Percentiles rank a stretch among this genome's conserved stretches.
Evolutionary conservation across 2,797 vertebrate species (phyloP).

Genomic region (Glossophaga mutica): DNA sequence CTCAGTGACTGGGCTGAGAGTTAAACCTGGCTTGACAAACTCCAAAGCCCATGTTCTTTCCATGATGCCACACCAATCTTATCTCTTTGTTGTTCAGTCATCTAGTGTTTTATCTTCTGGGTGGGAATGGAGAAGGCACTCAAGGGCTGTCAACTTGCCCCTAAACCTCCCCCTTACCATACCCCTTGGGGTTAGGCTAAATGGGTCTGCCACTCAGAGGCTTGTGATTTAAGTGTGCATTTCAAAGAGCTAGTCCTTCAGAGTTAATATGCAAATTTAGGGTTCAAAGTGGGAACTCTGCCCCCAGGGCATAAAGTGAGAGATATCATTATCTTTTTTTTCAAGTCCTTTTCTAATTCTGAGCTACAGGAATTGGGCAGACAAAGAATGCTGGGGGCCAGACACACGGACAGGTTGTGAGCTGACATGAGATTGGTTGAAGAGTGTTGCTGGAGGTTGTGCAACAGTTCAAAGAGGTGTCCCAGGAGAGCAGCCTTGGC

Average conservation of each 20-base stretch:
- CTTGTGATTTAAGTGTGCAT: too few relatives aligned
- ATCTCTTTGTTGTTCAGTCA: neutral
- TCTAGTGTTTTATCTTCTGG: neutral
- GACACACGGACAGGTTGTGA: slow-evolving; percentile 90
- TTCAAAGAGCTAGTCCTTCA: neutral
- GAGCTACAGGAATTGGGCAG: slow-evolving; percentile 80
- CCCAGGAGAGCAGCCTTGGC: slow-evolving; percentile 86
- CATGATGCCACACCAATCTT: neutral
- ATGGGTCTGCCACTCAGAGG: neutral
- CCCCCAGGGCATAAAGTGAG: neutral
- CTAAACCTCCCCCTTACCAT: neutral
- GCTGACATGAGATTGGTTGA: slow-evolving; percentile 92
- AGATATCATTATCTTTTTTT: slow-evolving; percentile 85
- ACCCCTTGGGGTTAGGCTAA: neutral
- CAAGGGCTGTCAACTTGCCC: neutral
- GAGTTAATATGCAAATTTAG: neutral
- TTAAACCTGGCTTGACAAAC: neutral
- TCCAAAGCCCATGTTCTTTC: neutral
- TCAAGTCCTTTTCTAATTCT: slow-evolving; percentile 84
- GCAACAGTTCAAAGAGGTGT: slow-evolving; percentile 86
- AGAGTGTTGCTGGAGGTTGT: slow-evolving; percentile 86
- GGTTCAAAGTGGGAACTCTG: neutral
- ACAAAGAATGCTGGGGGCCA: slow-evolving; percentile 91
- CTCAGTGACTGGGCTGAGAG: neutral
- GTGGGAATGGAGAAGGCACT: neutral